Evolutionary conservation across 2,888 invertebrate genomes (phyloP), one percentile per base, ranked within the genome.

Genomic region (Rutpela maculata): DNA sequence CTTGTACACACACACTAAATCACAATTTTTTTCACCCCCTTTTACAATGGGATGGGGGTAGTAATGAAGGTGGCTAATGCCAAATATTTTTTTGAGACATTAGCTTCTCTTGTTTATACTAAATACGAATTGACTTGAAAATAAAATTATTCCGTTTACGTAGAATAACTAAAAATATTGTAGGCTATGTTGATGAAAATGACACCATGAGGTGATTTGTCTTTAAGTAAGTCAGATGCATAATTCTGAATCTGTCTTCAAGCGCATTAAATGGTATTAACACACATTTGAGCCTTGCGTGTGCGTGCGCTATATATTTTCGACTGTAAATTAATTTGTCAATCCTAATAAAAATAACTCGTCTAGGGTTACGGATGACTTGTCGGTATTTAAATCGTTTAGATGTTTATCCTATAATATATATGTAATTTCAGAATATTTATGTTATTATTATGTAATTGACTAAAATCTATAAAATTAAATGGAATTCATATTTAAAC

Each of bases 221-320:
- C 43, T 43, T 43, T 17, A 19, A 31, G 57, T 22, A 19, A 35
- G 17, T 15, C 17, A 22, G 15, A 60, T 38, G 68, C 63, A 57
- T 68, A 78, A 72, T 77, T 78, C 75, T 75, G 75, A 74, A 79
- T 77, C 73, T 79, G 75, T 75, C 75, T 76, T 68, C 59, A 12
- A 70, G 75, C 66, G 66, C 65, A 63, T 75, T 75, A 75, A 79
- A 81, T 80, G 80, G 79, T 75, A 78, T 80, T 81, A 82, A 76
- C 78, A 81, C 76, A 76, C 63, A 72, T 76, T 74, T 66, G 55
- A 60, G 60, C 76, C 78, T 80, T 79, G 81, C 80, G 80, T 80
- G 83, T 78, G 81, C 77, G 76, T 81, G 78, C 69, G 77, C 79
- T 74, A 82, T 82, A 82, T 79, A 83, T 81, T 82, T 81, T 75